Conservation (phyloP, 2,113 vertebrate species). For the Alces alces region DNA sequence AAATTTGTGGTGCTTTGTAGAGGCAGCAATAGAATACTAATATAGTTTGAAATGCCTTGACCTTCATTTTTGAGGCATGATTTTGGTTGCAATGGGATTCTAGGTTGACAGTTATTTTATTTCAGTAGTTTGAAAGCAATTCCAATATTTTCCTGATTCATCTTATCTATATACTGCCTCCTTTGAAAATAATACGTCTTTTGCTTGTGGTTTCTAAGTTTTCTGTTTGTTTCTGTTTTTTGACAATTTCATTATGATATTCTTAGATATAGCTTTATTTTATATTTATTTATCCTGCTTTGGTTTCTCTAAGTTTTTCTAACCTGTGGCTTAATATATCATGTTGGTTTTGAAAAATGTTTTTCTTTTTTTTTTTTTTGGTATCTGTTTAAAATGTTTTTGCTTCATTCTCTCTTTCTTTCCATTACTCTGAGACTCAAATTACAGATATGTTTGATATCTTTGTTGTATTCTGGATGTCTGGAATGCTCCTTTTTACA, state of each 20-base stretch:
- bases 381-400: not conserved
- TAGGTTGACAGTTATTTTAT: not conserved
- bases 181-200: not conserved
- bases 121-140: not conserved
- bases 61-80: not conserved
- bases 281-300: not conserved
- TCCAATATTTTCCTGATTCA: not conserved
- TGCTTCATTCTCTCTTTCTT: not conserved
- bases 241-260: not conserved
- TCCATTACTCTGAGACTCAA: not conserved
- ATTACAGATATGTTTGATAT: not conserved
- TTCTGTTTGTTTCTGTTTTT: not conserved
- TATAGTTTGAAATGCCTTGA: not conserved
- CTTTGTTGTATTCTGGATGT: not conserved
- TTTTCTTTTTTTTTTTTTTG: not conserved
- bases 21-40: not conserved
- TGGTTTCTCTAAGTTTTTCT: not conserved
- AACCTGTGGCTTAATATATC: not conserved
- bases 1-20: not conserved
- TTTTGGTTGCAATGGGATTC: not conserved
- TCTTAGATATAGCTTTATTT: not conserved
- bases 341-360: not conserved
- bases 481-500: not conserved
- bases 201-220: not conserved
- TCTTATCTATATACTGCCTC: not conserved